Evolutionary conservation across 2,888 invertebrate species (phyloP), one percentile per base, ranked within the genome.

Genomic region (Tetranychus piercei): DNA sequence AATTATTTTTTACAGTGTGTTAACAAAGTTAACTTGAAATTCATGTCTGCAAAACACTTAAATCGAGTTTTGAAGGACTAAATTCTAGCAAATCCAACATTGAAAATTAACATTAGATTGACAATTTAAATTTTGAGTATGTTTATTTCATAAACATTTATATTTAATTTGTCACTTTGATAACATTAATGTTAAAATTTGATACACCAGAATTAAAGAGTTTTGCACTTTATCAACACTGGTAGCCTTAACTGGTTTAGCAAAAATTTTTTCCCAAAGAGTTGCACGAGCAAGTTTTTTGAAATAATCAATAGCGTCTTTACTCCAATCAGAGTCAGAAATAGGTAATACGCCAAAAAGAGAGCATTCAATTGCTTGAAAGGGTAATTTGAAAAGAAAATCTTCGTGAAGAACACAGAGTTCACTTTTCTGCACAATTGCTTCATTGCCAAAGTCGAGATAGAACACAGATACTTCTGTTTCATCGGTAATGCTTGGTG

Each of bases 361-460:
- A 1, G 73, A 45, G 11, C 73, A 73, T 15, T 73, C 45, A 22
- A 73, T 64, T 22, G 73, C 73, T 55, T 73, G 73, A 7, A 73
- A 73, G 44, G 44, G 44, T 7, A 73, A 22, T 7, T 23, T 18
- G 3, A 8, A 20, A 20, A 73, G 22, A 45, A 73, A 20, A 9
- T 73, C 22, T 18, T 73, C 73, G 8, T 73, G 20, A 8, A 73
- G 55, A 45, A 9, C 7, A 6, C 64, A 73, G 18, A 73, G 18
- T 20, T 45, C 11, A 8, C 2, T 55, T 9, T 44, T n/a, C 22
- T 2, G 11, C 2, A 55, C 22, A 55, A 64, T 20, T 4, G 45
- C 18, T 20, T 73, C 73, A 45, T 73, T 45, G 3, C 73, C 73
- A 64, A 44, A 73, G 64, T 73, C 73, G 15, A 73, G 45, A 22